A percentile compares a stretch with the other conserved stretches of the same genome.
These are phyloP conservation scores for Pecten maximus DNA, from an alignment of 2,888 invertebrate species.

Conservation along the genomic window DNA sequence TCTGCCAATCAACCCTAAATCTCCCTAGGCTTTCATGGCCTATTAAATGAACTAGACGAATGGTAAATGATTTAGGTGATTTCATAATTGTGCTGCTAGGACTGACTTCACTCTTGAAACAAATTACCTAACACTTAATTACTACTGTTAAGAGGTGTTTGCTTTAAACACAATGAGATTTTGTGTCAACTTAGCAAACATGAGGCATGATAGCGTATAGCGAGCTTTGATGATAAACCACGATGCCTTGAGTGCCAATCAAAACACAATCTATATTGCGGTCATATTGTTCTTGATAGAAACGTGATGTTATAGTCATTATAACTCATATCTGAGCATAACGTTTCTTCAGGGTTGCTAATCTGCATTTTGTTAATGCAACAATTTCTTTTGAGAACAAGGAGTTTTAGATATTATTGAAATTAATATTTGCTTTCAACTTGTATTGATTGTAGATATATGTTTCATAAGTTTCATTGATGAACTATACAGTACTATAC, in stretches of 20 bases:
- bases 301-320: background rate
- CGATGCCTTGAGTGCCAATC: background rate
- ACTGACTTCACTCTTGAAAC: background rate
- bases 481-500: no score
- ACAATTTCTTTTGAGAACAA: background rate
- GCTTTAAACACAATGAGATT: background rate
- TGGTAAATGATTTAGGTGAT: background rate
- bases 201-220: background rate
- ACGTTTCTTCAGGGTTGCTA: no score
- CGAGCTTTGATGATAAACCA: background rate
- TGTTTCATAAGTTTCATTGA: no score
- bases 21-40: background rate
- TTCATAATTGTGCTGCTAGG: background rate
- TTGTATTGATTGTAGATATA: no score
- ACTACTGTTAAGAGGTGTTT: background rate
- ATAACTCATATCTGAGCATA: no score
- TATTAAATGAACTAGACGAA: background rate
- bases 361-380: background rate
- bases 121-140: slow-evolving; percentile 15
- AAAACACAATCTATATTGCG: background rate
- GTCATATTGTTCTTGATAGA: background rate
- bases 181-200: background rate
- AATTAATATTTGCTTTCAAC: no score
- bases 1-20: background rate
- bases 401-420: no score